phyloP scores from a whole-genome alignment of 2,888 invertebrate species.

The Chrysodeixis includens region DNA sequence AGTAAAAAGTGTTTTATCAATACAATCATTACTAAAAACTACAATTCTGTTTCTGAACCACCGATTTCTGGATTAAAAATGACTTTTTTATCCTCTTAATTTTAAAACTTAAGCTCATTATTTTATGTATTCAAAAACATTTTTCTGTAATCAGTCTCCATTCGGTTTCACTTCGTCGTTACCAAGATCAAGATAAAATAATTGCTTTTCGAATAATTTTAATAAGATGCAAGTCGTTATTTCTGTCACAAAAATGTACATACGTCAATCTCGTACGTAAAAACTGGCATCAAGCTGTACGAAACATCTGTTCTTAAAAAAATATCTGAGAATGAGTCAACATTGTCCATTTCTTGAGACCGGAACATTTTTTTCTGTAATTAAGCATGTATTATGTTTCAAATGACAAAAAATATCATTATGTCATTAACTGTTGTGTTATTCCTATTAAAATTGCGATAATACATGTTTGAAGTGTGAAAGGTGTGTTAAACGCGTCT shows the following conservation, averaged over 20 bases:
- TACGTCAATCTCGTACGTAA: slow-evolving; percentile 10
- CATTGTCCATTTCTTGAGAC: slow-evolving; percentile 44
- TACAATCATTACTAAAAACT: no score
- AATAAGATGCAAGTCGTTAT: not conserved
- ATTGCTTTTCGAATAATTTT: not conserved
- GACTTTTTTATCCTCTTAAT: not conserved
- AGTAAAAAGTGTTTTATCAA: no score
- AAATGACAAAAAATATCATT: slow-evolving; percentile 40
- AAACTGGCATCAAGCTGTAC: slow-evolving; percentile 27
- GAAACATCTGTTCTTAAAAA: slow-evolving; percentile 48
- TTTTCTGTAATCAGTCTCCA: not conserved
- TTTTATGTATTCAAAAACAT: not conserved
- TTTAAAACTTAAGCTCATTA: not conserved
- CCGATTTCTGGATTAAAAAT: not conserved
- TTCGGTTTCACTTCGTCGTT: not conserved
- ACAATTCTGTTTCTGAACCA: no score
- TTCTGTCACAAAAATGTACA: not conserved
- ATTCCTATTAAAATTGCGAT: slow-evolving; percentile 32
- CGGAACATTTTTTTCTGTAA: slow-evolving; percentile 43
- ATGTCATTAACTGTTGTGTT: slow-evolving; percentile 50
- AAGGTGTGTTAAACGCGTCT: slow-evolving; percentile 5
- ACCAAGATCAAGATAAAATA: not conserved
- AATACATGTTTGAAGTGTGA: slow-evolving; percentile 29
- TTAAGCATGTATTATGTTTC: slow-evolving; percentile 46
- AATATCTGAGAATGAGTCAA: slow-evolving; percentile 42